A percentile compares a stretch with the other conserved stretches of the same genome.
These are phyloP conservation scores for Epizoanthus fatuus DNA, from an alignment of 92 coral and sea anemone genomes.

Conservation along the genomic window DNA sequence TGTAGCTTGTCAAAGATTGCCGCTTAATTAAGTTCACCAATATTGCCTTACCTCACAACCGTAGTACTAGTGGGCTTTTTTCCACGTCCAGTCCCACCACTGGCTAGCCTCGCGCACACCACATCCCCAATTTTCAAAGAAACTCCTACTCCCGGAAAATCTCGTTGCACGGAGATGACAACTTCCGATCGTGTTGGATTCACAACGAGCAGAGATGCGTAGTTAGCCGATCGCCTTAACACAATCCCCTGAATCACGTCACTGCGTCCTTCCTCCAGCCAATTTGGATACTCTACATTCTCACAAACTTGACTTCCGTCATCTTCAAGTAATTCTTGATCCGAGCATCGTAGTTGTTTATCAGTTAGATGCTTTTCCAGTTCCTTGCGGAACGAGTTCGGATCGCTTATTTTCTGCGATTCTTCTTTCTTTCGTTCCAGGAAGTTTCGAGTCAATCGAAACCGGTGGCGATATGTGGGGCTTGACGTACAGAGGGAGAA, in stretches of 20 bases:
- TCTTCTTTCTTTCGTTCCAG: neutral
- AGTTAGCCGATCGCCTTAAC: neutral
- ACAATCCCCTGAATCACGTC: neutral
- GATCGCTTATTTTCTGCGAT: neutral
- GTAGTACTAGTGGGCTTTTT: neutral
- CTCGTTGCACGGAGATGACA: neutral
- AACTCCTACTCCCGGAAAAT: slow-evolving; percentile 15
- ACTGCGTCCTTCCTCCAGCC: neutral
- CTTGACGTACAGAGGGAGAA: neutral
- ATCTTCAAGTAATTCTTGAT: neutral
- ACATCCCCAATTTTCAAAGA: slow-evolving; percentile 23
- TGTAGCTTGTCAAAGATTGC: neutral
- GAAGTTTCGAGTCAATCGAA: neutral
- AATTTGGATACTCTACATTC: neutral
- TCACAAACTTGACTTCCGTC: neutral
- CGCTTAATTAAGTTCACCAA: too few species aligned
- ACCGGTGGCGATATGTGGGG: slow-evolving; percentile 19
- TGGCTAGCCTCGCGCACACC: neutral
- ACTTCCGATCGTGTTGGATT: neutral
- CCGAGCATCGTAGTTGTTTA: slow-evolving; percentile 2
- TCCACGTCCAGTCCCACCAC: neutral
- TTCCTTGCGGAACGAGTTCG: neutral
- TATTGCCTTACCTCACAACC: neutral
- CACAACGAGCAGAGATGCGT: neutral
- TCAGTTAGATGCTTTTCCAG: neutral